Percentiles rank a stretch among this genome's conserved stretches.
Evolutionary conservation across 2,113 vertebrate species (phyloP).

Genomic region (Prolemur simus): DNA sequence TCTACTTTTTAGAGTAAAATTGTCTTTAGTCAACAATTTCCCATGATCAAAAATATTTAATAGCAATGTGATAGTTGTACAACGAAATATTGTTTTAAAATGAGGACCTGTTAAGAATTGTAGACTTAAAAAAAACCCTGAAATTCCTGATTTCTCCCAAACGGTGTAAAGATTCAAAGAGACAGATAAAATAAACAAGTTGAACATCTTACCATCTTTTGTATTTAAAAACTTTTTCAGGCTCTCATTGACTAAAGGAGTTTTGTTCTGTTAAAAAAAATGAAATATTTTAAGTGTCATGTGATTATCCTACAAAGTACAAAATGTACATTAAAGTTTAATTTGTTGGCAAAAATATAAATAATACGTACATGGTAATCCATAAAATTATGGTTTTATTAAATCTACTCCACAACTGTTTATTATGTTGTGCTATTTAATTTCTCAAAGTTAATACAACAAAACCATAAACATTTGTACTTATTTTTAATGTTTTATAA

Average conservation of each 20-base stretch:
- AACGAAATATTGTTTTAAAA: neutral
- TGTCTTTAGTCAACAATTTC: neutral
- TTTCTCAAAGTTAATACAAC: neutral
- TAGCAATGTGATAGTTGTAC: neutral
- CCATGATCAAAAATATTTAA: neutral
- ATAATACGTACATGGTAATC: neutral
- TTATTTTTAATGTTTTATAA: neutral
- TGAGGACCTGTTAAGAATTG: neutral
- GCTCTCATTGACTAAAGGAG: conserved; percentile 93
- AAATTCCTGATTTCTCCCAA: neutral
- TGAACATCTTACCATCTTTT: conserved; percentile 89
- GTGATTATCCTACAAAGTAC: neutral
- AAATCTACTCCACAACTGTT: neutral
- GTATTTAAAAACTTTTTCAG: conserved; percentile 93
- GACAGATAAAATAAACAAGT: conserved; percentile 44
- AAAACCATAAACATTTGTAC: neutral
- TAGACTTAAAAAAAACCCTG: neutral
- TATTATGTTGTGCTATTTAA: neutral
- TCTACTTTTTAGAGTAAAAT: neutral
- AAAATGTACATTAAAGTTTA: conserved; percentile 1
- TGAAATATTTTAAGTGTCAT: conserved; percentile 34
- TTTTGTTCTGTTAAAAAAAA: conserved; percentile 89
- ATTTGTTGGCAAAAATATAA: neutral
- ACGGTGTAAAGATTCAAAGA: neutral
- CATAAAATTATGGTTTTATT: neutral